Percentiles rank a stretch among this genome's conserved stretches.
Conservation (phyloP, 35 echinoderm and acorn worm species). For the Heliocidaris tuberculata region DNA sequence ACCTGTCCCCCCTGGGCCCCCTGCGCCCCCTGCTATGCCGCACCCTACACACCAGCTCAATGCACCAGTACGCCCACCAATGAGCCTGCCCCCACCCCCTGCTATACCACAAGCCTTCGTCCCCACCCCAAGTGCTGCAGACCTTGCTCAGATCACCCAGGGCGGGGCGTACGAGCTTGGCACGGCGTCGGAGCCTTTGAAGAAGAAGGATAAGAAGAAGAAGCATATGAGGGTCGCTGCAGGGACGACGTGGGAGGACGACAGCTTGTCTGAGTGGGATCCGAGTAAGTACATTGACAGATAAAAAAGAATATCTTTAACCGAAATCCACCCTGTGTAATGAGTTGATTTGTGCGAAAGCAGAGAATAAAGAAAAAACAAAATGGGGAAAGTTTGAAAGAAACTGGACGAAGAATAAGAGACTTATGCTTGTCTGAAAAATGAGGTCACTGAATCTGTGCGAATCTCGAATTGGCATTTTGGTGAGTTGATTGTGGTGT, state of each 20-base stretch:
- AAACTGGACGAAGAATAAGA: too few relatives aligned
- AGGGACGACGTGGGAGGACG: slow-evolving; percentile 89
- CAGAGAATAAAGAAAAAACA: too few relatives aligned
- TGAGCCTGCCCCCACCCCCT: background rate
- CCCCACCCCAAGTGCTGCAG: background rate
- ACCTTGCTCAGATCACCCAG: slow-evolving; percentile 13
- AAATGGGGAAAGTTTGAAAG: too few relatives aligned
- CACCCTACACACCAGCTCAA: background rate
- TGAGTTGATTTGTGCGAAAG: background rate
- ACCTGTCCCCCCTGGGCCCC: background rate
- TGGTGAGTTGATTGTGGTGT: too few relatives aligned
- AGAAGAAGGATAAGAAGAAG: slow-evolving; percentile 90
- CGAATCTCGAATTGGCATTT: too few relatives aligned
- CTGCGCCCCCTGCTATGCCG: background rate
- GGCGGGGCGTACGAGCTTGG: background rate
- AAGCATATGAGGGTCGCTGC: slow-evolving; percentile 84
- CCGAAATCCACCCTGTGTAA: background rate
- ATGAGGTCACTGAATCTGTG: too few relatives aligned
- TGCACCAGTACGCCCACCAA: background rate
- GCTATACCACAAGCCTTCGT: background rate
- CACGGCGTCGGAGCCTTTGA: background rate
- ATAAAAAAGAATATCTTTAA: too few relatives aligned
- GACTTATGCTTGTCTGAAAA: too few relatives aligned
- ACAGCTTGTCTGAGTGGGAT: slow-evolving; percentile 85
- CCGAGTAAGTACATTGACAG: slow-evolving; percentile 62